Conservation (phyloP, 2,797 vertebrate genomes). For the Orestias chungarensis region DNA sequence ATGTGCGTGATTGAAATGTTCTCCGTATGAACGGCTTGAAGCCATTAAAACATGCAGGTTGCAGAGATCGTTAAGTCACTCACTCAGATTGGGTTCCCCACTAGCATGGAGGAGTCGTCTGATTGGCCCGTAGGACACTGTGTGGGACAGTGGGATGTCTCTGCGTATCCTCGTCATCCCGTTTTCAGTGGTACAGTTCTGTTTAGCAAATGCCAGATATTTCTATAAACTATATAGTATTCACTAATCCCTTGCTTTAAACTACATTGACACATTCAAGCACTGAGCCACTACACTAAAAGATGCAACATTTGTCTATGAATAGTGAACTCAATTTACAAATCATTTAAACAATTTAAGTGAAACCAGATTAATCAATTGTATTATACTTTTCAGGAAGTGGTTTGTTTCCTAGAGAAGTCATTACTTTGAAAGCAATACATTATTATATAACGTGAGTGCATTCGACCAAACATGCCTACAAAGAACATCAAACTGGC, state of each 20-base stretch:
- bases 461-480: too few species aligned
- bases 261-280: too few species aligned
- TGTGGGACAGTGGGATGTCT: slow-evolving; percentile 73
- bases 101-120: slow-evolving; percentile 62
- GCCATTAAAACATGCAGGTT: background rate
- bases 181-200: slow-evolving; percentile 80
- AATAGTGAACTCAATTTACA: too few species aligned
- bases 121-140: slow-evolving; percentile 79
- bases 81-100: slow-evolving; percentile 65
- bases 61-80: slow-evolving; percentile 29
- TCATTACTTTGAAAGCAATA: background rate
- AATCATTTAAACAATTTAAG: too few species aligned
- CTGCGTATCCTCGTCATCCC: slow-evolving; percentile 69
- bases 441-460: too few species aligned
- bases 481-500: too few species aligned
- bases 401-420: background rate
- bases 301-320: too few species aligned
- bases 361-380: too few species aligned
- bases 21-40: slow-evolving; percentile 10
- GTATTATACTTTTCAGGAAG: background rate
- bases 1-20: background rate
- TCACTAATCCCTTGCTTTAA: too few species aligned
- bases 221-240: too few species aligned
- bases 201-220: slow-evolving; percentile 14
- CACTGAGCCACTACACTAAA: too few species aligned